A percentile compares a stretch with the other conserved stretches of the same genome.
phyloP scores from a whole-genome alignment of 1,140 invertebrate genomes.

The Phortica variegata region DNA sequence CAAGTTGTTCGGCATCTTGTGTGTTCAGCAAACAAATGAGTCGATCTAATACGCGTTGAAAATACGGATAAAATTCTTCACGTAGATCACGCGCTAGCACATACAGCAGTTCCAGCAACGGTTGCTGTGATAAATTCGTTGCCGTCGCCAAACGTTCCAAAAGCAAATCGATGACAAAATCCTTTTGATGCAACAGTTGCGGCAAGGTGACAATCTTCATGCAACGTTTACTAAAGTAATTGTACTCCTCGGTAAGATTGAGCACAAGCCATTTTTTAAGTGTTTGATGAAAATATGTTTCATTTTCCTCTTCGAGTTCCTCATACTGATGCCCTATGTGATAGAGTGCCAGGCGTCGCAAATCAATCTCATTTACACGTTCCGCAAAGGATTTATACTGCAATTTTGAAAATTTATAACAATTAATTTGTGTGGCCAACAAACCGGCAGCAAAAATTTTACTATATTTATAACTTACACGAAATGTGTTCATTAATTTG shows the following conservation, averaged over 20 bases:
- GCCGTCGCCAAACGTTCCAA: slow-evolving; percentile 70
- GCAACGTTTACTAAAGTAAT: slow-evolving; percentile 72
- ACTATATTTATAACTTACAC: slow-evolving; percentile 61
- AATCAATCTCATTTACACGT: slow-evolving; percentile 77
- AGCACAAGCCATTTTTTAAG: slow-evolving; percentile 85
- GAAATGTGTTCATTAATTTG: slow-evolving; percentile 81
- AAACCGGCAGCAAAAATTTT: background rate
- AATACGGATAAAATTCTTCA: slow-evolving; percentile 83
- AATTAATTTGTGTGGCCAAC: background rate
- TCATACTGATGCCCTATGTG: slow-evolving; percentile 69
- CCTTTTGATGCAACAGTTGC: slow-evolving; percentile 76
- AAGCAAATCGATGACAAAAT: slow-evolving; percentile 71
- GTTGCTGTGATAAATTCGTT: slow-evolving; percentile 73
- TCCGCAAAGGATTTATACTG: slow-evolving; percentile 87
- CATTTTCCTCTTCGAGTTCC: slow-evolving; percentile 63
- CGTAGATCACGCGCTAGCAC: slow-evolving; percentile 83
- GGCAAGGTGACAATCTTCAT: slow-evolving; percentile 73
- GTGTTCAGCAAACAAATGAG: slow-evolving; percentile 73
- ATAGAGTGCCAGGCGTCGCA: slow-evolving; percentile 71
- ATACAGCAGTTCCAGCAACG: slow-evolving; percentile 82
- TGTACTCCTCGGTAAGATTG: slow-evolving; percentile 81
- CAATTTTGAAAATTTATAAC: slow-evolving; percentile 4
- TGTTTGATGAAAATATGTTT: slow-evolving; percentile 77
- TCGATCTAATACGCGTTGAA: slow-evolving; percentile 67
- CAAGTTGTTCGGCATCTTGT: slow-evolving; percentile 78